Conservation (phyloP, 2,797 vertebrate genomes). For the Myripristis murdjan region DNA sequence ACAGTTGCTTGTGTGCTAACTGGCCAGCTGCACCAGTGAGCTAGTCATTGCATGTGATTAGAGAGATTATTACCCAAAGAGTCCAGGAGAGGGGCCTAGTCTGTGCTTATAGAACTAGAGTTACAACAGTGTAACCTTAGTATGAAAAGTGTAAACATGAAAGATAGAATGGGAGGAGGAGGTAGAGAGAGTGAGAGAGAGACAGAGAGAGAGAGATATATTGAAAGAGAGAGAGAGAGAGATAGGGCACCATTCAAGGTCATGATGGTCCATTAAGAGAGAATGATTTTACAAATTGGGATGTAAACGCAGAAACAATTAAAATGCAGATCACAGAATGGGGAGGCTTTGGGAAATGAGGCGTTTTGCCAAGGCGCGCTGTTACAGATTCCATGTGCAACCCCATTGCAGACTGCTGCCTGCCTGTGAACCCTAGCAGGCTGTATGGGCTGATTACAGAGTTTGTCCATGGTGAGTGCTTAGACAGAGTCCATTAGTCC, state of each 20-base stretch:
- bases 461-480: slow-evolving; percentile 65
- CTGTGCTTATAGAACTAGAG: too few species aligned
- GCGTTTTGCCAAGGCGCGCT: slow-evolving; percentile 57
- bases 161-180: background rate
- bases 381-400: slow-evolving; percentile 66
- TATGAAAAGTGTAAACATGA: too few species aligned
- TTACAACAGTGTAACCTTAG: too few species aligned
- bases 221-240: background rate
- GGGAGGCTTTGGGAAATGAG: slow-evolving; percentile 67
- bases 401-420: slow-evolving; percentile 53
- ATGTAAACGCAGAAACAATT: slow-evolving; percentile 66
- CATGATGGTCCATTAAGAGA: slow-evolving; percentile 44
- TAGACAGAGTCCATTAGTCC: slow-evolving; percentile 75
- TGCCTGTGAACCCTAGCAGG: slow-evolving; percentile 46
- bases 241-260: slow-evolving; percentile 52
- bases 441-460: slow-evolving; percentile 62
- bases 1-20: too few species aligned
- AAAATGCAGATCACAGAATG: slow-evolving; percentile 71
- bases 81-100: too few species aligned
- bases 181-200: background rate
- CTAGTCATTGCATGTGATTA: too few species aligned
- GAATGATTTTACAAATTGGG: slow-evolving; percentile 44
- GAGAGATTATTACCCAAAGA: too few species aligned
- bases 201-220: background rate
- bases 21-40: too few species aligned